Evolutionary conservation across 2,113 vertebrate species (phyloP), one percentile per base, ranked within the genome.

Genomic region (Canis aureus): DNA sequence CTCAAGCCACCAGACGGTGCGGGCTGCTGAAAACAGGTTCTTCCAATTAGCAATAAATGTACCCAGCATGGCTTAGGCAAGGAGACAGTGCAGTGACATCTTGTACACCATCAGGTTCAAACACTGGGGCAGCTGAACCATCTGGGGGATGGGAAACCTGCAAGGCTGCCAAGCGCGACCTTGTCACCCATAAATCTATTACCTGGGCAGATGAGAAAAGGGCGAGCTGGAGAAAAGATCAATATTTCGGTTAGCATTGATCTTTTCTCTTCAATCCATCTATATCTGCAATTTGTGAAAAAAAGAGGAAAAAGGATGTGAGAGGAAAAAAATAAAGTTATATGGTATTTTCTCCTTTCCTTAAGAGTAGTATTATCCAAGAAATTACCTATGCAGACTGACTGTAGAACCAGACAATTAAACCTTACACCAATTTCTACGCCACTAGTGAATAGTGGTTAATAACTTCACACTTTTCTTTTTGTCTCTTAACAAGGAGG

Each of bases 391-490:
- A 88, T 38, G 27, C 86, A 97, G 94, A 94, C 85, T 86, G 59
- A 71, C 97, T 74, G 16, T 32, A 97, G 97, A 98, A 97, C 97
- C 84, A 98, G 94, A 96, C 98, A 98, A 98, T 98, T 97, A 98
- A 97, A 98, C 19, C 17, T 83, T 97, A 95, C 29, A 86, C 93
- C 87, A 98, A 98, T 98, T 95, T 98, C 96, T 95, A 96, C 80
- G 82, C 96, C 96, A 97, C 94, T 97, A 94, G 97, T 53, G 11
- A 98, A 93, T 2, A 96, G 94, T 89, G 97, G 97, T 91, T 98
- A 98, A 97, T 98, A 99, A 98, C 97, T 98, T 98, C 97, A 98
- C 97, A 98, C 95, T 98, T 98, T 98, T 97, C 97, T 96, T 97
- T 97, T 97, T 98, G 92, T 96, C 94, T 96, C 96, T 98, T 98